phyloP scores from a whole-genome alignment of 1,140 invertebrate species.

The Adoxophyes honmai region DNA sequence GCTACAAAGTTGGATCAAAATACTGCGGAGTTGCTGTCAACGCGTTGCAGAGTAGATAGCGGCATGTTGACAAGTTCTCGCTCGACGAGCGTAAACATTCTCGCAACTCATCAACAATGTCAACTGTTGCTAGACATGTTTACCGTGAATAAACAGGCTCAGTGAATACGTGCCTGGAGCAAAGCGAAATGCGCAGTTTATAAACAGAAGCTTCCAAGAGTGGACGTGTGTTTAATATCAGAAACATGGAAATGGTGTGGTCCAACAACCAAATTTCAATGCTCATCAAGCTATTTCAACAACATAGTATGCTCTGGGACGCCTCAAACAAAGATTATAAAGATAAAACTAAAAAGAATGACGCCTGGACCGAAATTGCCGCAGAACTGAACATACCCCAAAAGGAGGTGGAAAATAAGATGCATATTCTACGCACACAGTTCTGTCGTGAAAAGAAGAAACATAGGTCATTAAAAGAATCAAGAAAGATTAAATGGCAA shows the following conservation, averaged over 20 bases:
- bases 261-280: conserved; percentile 6
- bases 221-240: not conserved
- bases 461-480: conserved; percentile 7
- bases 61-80: too few species aligned
- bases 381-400: not conserved
- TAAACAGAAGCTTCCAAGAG: not conserved
- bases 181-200: not conserved
- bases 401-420: conserved; percentile 8
- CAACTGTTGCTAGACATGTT: too few species aligned
- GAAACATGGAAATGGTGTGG: conserved; percentile 10
- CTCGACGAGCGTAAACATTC: too few species aligned
- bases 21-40: too few species aligned
- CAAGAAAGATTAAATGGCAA: conserved; percentile 21
- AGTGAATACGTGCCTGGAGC: too few species aligned
- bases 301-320: conserved; percentile 2
- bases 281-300: conserved; percentile 10
- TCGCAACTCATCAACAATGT: too few species aligned
- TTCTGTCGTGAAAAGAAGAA: conserved; percentile 10
- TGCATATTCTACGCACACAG: conserved; percentile 4
- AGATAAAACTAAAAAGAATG: conserved; percentile 6
- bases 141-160: too few species aligned
- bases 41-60: too few species aligned
- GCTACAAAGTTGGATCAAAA: too few species aligned
- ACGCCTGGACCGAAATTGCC: conserved; percentile 5
- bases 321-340: conserved; percentile 5